Evolutionary conservation across 2,797 vertebrate species (phyloP), one percentile per base, ranked within the genome.

Genomic region (Hydrocynus forskahlii): DNA sequence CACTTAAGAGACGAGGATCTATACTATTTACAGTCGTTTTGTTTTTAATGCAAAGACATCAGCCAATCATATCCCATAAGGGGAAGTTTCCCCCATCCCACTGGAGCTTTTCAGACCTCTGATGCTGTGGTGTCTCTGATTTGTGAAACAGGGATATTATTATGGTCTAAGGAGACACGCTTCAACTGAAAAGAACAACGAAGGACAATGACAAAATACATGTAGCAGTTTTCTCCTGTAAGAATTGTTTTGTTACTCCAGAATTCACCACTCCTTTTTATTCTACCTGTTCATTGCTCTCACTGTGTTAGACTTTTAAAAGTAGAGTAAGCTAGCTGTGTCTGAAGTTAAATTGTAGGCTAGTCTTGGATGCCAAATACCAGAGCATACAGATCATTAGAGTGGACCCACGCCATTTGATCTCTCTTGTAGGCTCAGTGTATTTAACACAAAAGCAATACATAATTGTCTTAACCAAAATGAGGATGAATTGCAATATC

Each of bases 301-400:
- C 92, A 93, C 92, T 94, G 93, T 94, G 91, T 94, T 93, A 90
- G 91, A 93, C 89, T 94, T 94, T 94, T 92, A 90, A 92, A 90
- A 90, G 84, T 91, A 91, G 91, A 93, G 91, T 91, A 92, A 87
- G 87, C 92, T 92, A 92, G 91, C 92, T 93, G 93, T 94, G 94
- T 94, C 94, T 95, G 88, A 93, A 92, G 89, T 94, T 94, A 92
- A 91, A 92, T 91, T 91, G 84, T 83, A 82, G 66, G 78, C 63
- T 77, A 80, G 54, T 78, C 70, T 70, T 74, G 74, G 67, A 85
- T 77, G 84, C 74, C 71, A 85, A 82, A 85, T 87, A 81, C 74
- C 52, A 78, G 70, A 64, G 25, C 66, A 60, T 68, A 52, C 76
- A 78, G 70, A 68, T 75, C 54, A 67, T 40, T 74, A 60, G 52